These are phyloP conservation scores for Morpho helenor DNA, from an alignment of 2,888 invertebrate genomes.

Conservation along the genomic window DNA sequence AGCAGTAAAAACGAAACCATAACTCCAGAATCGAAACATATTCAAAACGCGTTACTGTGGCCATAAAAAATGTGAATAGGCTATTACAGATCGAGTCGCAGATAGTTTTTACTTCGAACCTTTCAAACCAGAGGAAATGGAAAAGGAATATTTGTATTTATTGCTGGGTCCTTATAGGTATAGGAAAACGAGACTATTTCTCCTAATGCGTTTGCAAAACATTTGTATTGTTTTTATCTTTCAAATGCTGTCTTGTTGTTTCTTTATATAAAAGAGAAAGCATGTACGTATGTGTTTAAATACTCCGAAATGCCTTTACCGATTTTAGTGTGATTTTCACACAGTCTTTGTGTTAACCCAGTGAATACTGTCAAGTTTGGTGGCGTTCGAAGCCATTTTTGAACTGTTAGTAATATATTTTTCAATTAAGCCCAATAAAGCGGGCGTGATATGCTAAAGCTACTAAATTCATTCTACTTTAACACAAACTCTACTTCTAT, in stretches of 20 bases:
- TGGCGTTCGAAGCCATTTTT: too few relatives aligned
- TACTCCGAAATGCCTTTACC: neutral
- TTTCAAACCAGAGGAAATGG: conserved; percentile 8
- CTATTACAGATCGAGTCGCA: conserved; percentile 7
- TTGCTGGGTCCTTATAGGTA: neutral
- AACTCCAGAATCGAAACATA: conserved; percentile 1
- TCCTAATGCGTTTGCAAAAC: neutral
- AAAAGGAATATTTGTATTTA: conserved; percentile 9
- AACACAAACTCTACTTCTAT: too few relatives aligned
- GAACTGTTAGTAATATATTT: too few relatives aligned
- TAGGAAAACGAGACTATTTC: neutral
- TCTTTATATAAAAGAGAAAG: too few relatives aligned
- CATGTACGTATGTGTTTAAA: too few relatives aligned
- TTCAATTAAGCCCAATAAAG: too few relatives aligned
- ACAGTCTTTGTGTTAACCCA: neutral
- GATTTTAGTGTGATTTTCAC: neutral
- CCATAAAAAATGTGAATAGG: conserved; percentile 9
- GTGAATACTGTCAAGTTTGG: too few relatives aligned
- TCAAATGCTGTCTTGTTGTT: neutral
- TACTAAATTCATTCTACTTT: too few relatives aligned
- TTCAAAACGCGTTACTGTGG: conserved; percentile 5
- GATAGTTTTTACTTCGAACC: conserved; percentile 6
- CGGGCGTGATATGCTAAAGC: too few relatives aligned
- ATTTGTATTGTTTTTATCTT: neutral
- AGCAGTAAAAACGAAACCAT: neutral